A percentile compares a stretch with the other conserved stretches of the same genome.
phyloP scores from a whole-genome alignment of 1,140 invertebrate genomes.

The Chrysopa pallens region DNA sequence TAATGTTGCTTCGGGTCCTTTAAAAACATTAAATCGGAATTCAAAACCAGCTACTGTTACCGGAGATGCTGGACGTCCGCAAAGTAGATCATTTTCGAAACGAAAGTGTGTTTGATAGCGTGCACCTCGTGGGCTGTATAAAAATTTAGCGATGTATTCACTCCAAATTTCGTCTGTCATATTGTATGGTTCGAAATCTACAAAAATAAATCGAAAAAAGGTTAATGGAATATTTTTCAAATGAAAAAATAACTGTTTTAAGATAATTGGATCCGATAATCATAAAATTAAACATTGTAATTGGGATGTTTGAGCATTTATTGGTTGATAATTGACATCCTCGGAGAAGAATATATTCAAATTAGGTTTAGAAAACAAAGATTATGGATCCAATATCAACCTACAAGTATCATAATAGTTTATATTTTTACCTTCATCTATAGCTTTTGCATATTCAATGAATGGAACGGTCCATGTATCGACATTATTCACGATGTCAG shows the following conservation, averaged over 20 bases:
- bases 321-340: no score
- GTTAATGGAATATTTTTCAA: no score
- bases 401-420: no score
- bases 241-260: no score
- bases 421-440: conserved; percentile 19
- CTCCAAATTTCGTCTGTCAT: conserved; percentile 33
- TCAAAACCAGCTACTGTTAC: conserved; percentile 31
- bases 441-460: conserved; percentile 32
- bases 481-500: conserved; percentile 31
- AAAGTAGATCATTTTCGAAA: conserved; percentile 36
- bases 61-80: conserved; percentile 32
- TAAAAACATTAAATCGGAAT: conserved; percentile 39
- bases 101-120: conserved; percentile 48
- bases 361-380: not conserved
- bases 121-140: conserved; percentile 45
- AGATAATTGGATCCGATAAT: no score
- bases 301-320: no score
- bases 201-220: not conserved
- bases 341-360: no score
- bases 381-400: not conserved
- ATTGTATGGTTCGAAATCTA: conserved; percentile 16
- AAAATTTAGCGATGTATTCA: conserved; percentile 45
- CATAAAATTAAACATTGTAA: no score
- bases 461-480: conserved; percentile 44
- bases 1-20: conserved; percentile 42